phyloP scores from a whole-genome alignment of 1,140 invertebrate genomes.

The Apis mellifera region Amel_HAv3.1 CM009944.2:8182001-8182500 shows the following conservation, averaged over 20 bases:
- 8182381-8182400: neutral
- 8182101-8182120: too few relatives aligned
- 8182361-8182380: constrained; percentile 53
- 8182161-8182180: neutral
- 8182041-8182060: constrained; percentile 2
- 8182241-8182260: constrained; percentile 4
- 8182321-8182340: constrained; percentile 47
- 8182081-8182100: neutral
- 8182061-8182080: too few relatives aligned
- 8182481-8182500: neutral
- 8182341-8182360: constrained; percentile 62
- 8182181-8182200: neutral
- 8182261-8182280: neutral
- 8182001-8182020: neutral
- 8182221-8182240: too few relatives aligned
- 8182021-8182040: neutral
- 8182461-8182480: constrained; percentile 46
- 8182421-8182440: neutral
- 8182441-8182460: constrained; percentile 27
- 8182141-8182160: neutral
- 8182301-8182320: constrained; percentile 27
- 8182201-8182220: neutral
- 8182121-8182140: neutral
- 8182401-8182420: too few relatives aligned
- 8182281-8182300: constrained; percentile 9